Evolutionary conservation across 35 echinoderm and acorn worm species (phyloP).

Genomic region (Lytechinus variegatus): DNA sequence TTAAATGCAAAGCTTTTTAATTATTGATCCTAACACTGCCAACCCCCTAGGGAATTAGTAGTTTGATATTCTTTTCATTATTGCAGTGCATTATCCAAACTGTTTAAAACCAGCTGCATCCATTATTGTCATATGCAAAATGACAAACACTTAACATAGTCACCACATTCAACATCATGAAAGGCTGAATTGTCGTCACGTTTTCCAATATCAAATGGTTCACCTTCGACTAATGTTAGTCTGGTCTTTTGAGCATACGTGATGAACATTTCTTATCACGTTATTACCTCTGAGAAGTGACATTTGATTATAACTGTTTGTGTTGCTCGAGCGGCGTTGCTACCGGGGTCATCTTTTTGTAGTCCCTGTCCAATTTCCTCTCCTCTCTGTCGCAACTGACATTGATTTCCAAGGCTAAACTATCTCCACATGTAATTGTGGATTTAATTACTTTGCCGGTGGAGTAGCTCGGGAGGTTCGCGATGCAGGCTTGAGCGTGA

Average conservation of each 20-base stretch:
- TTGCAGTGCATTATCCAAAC: neutral
- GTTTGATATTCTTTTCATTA: neutral
- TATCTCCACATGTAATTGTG: neutral
- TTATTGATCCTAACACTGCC: too few relatives aligned
- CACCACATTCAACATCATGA: neutral
- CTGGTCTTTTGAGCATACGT: neutral
- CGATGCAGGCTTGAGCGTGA: neutral
- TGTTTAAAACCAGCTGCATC: neutral
- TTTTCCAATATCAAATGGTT: neutral
- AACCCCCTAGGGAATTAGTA: too few relatives aligned
- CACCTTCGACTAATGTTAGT: neutral
- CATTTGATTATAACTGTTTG: constrained; percentile 13
- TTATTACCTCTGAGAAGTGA: neutral
- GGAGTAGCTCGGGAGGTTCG: neutral
- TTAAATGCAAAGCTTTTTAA: too few relatives aligned
- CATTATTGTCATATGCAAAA: neutral
- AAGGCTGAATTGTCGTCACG: neutral
- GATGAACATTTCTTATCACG: constrained; percentile 6
- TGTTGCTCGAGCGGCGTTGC: neutral
- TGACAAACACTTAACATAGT: neutral
- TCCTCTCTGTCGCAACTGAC: neutral
- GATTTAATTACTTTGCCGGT: neutral
- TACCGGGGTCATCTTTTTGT: neutral
- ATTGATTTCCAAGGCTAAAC: constrained; percentile 12
- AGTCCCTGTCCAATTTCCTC: neutral